Conservation (phyloP, 2,113 vertebrate species). For the Oenanthe melanoleuca region DNA sequence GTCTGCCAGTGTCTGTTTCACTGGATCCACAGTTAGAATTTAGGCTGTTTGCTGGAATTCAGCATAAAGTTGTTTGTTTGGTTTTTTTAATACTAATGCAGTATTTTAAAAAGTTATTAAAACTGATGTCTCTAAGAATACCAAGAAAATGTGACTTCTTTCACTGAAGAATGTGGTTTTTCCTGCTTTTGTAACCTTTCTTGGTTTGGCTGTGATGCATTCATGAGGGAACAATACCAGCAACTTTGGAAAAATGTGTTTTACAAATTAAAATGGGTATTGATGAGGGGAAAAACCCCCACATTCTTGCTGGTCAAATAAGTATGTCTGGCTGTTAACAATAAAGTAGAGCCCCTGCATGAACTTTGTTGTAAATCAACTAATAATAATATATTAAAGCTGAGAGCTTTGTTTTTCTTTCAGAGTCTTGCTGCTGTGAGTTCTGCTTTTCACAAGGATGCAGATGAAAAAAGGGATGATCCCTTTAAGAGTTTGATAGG, state of each 20-base stretch:
- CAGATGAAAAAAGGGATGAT: slow-evolving; percentile 25
- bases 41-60: neutral
- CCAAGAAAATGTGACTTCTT: neutral
- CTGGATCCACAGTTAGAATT: neutral
- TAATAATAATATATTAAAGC: neutral
- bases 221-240: neutral
- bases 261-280: neutral
- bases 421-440: neutral
- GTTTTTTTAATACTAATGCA: neutral
- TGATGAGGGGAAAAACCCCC: accelerated
- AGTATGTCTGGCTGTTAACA: neutral
- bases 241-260: neutral
- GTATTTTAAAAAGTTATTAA: neutral
- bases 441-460: neutral
- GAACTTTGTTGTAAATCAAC: neutral
- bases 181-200: neutral
- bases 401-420: neutral
- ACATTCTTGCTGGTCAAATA: neutral
- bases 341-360: neutral
- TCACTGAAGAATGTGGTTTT: neutral
- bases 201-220: neutral
- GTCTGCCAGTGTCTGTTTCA: neutral
- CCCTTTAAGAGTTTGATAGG: slow-evolving; percentile 47
- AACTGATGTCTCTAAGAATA: neutral
- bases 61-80: neutral